Evolutionary conservation across 2,888 invertebrate genomes (phyloP), one percentile per base, ranked within the genome.

Genomic region (Drosophila prolongata): DNA sequence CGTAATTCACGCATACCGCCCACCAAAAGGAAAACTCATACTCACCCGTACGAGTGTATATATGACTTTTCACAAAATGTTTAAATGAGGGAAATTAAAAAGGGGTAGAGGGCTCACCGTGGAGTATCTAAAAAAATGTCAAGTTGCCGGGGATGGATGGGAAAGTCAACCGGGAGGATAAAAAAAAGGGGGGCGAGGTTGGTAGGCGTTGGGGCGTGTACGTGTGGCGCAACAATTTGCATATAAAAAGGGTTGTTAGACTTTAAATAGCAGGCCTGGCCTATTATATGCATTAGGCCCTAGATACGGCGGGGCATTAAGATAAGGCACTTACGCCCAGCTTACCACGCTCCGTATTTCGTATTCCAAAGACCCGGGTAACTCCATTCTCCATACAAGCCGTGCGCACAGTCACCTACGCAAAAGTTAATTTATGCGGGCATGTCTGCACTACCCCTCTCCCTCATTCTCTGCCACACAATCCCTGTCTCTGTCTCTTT

Each of bases 191-290:
- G 52, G 47, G 38, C n/a, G 35, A 46, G 24, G 24, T 24, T 60
- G 27, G 62, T 19, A 65, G 73, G 69, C 71, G 78, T 78, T 55
- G 35, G 75, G 76, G 77, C 83, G 75, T 82, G 38, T 79, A 75
- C 79, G 84, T 80, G 87, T 77, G 75, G 80, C 77, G 80, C 89
- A 89, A 89, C 84, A 89, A 87, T 87, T 89, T 87, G 89, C 89
- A 88, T 87, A 88, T 89, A 89, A 87, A 89, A 85, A 85, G 84
- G 84, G 84, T 85, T 85, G 89, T 89, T 85, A 81, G 87, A 89
- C 85, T 76, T 85, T 89, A 85, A 89, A 89, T 74, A 87, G 87
- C 89, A 54, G 72, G 85, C 75, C 77, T 70, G 81, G 87, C 74
- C 89, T 81, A 85, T 85, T 89, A 85, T 89, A 87, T 87, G 87